A percentile compares a stretch with the other conserved stretches of the same genome.
Conservation (phyloP, 2,113 vertebrate genomes). For the Oncorhynchus nerka region DNA sequence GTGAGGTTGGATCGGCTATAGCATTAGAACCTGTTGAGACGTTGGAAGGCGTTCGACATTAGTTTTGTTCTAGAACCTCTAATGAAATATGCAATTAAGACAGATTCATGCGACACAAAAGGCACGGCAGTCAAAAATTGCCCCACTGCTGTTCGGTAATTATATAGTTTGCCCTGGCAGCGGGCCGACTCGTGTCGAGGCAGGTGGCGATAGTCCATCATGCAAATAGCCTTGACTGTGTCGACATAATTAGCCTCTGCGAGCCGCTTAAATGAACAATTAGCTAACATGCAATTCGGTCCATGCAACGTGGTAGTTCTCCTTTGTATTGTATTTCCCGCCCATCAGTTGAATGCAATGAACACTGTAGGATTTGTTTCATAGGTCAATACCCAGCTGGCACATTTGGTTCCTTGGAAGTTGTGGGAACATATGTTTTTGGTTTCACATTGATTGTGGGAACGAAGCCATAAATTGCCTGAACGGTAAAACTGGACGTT, state of each 20-base stretch:
- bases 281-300: constrained; percentile 99
- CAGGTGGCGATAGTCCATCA: constrained; percentile 99
- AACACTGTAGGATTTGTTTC: constrained; percentile 83
- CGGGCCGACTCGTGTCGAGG: constrained; percentile 88
- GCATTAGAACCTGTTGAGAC: constrained; percentile 33
- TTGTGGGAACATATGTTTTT: too few species aligned
- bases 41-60: constrained; percentile 36
- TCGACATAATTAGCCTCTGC: constrained; percentile 94
- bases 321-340: constrained; percentile 85
- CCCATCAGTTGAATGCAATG: constrained; percentile 80
- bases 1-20: constrained; percentile 60
- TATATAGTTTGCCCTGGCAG: constrained; percentile 99
- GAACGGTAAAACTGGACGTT: too few species aligned
- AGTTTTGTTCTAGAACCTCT: constrained; percentile 90
- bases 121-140: constrained; percentile 97
- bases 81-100: constrained; percentile 99
- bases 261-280: constrained; percentile 99
- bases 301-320: constrained; percentile 85
- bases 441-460: too few species aligned
- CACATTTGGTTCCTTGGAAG: too few species aligned
- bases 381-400: constrained; percentile 4
- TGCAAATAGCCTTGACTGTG: constrained; percentile 98
- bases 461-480: too few species aligned
- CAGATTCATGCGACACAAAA: constrained; percentile 99
- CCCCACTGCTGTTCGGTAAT: constrained; percentile 99